Evolutionary conservation across 2,113 vertebrate species (phyloP).

Genomic region (Erythrolamprus reginae): DNA sequence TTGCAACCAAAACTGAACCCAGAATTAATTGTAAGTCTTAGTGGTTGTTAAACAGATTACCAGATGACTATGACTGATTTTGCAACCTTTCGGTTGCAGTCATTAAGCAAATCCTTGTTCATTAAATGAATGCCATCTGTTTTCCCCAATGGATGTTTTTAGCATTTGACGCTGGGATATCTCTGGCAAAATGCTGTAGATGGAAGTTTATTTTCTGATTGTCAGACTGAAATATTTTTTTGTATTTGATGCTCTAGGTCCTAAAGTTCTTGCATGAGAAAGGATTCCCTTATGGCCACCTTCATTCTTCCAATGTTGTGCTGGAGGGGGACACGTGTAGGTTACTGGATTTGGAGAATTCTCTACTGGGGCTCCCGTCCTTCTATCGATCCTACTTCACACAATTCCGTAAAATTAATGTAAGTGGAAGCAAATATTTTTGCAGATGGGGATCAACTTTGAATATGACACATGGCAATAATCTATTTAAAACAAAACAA

Average conservation of each 20-base stretch:
- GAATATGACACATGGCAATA: not conserved
- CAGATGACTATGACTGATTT: not conserved
- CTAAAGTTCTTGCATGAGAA: conserved; percentile 90
- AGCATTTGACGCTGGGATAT: not conserved
- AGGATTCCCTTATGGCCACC: conserved; percentile 87
- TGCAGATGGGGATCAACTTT: not conserved
- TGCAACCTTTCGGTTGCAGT: not conserved
- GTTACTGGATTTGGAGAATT: conserved; percentile 89
- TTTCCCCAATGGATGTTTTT: not conserved
- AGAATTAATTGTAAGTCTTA: not conserved
- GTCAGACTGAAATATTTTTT: not conserved
- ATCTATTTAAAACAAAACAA: not conserved
- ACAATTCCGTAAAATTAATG: conserved; percentile 92
- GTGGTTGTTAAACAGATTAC: not conserved
- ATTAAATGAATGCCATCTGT: not conserved
- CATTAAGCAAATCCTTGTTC: not conserved
- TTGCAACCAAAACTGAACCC: not conserved
- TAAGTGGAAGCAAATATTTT: conserved; percentile 59
- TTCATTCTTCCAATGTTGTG: conserved; percentile 86
- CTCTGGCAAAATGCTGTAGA: not conserved
- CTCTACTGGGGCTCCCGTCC: conserved; percentile 87
- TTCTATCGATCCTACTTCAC: conserved; percentile 82
- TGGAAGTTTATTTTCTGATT: not conserved
- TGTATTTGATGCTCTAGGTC: conserved; percentile 65
- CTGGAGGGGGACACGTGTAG: conserved; percentile 87